phyloP scores from a whole-genome alignment of 2,888 invertebrate species.

The Noctua janthe region DNA sequence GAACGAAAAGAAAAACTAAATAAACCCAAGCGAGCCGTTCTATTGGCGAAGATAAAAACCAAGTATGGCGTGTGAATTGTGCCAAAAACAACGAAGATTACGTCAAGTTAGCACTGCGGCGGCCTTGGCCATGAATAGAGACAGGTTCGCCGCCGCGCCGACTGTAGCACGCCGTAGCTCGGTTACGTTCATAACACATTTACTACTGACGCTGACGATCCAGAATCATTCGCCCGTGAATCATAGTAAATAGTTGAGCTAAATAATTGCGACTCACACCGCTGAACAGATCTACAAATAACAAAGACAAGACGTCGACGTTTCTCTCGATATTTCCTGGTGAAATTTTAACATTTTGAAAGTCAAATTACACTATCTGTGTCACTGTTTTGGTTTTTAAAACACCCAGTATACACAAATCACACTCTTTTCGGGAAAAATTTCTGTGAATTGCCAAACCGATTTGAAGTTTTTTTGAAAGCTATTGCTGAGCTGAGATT shows the following conservation, averaged over 20 bases:
- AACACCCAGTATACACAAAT: constrained; percentile 14
- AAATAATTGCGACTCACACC: constrained; percentile 12
- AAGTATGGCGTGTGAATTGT: constrained; percentile 59
- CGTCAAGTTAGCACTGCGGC: constrained; percentile 57
- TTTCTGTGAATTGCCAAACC: constrained; percentile 4
- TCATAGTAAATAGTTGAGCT: constrained; percentile 33
- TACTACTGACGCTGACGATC: constrained; percentile 22
- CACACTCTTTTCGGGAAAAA: background rate
- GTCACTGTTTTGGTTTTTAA: constrained; percentile 19
- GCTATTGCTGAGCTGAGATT: background rate
- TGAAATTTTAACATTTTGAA: constrained; percentile 15
- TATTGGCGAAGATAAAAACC: constrained; percentile 39
- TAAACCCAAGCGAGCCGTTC: constrained; percentile 25
- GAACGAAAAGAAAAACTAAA: constrained; percentile 8
- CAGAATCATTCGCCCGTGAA: constrained; percentile 35
- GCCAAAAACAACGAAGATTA: constrained; percentile 63
- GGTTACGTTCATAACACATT: constrained; percentile 24
- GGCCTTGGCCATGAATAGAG: constrained; percentile 69
- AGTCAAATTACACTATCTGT: constrained; percentile 18
- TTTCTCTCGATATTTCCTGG: background rate
- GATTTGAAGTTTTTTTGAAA: background rate
- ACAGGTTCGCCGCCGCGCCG: constrained; percentile 42
- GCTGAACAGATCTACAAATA: background rate
- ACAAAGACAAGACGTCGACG: background rate
- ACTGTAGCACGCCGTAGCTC: constrained; percentile 27